Conservation (phyloP, 2,888 invertebrate genomes). For the Zeuzera pyrina region DNA sequence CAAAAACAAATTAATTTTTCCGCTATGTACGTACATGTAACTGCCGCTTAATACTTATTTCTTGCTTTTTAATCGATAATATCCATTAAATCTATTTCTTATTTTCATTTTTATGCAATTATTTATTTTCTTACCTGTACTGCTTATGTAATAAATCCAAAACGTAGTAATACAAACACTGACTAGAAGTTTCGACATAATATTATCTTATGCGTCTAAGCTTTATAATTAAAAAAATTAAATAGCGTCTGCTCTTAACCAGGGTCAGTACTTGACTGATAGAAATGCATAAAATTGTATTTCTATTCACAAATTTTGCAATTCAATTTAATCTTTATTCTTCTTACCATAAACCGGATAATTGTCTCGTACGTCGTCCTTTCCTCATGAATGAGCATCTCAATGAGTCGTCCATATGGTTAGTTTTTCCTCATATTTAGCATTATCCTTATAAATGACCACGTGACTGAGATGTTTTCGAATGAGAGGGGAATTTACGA, state of each 20-base stretch:
- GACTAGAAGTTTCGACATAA: slow-evolving; percentile 23
- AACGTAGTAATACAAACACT: slow-evolving; percentile 20
- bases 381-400: slow-evolving; percentile 24
- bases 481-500: too few species aligned
- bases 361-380: slow-evolving; percentile 13
- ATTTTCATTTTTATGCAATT: background rate
- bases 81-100: slow-evolving; percentile 2
- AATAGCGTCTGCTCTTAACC: slow-evolving; percentile 11
- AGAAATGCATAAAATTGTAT: background rate
- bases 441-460: too few species aligned
- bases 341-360: background rate
- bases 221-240: background rate
- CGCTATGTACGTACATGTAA: too few species aligned
- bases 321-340: background rate
- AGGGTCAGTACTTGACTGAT: background rate
- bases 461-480: too few species aligned
- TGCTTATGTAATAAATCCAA: slow-evolving; percentile 30
- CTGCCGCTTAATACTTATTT: too few species aligned
- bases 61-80: too few species aligned
- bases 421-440: too few species aligned
- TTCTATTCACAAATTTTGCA: background rate
- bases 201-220: slow-evolving; percentile 1
- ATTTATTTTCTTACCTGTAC: slow-evolving; percentile 22
- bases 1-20: too few species aligned
- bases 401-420: slow-evolving; percentile 17